Conservation (phyloP, 1,140 invertebrate species). For the Brachionus paranguensis region DNA sequence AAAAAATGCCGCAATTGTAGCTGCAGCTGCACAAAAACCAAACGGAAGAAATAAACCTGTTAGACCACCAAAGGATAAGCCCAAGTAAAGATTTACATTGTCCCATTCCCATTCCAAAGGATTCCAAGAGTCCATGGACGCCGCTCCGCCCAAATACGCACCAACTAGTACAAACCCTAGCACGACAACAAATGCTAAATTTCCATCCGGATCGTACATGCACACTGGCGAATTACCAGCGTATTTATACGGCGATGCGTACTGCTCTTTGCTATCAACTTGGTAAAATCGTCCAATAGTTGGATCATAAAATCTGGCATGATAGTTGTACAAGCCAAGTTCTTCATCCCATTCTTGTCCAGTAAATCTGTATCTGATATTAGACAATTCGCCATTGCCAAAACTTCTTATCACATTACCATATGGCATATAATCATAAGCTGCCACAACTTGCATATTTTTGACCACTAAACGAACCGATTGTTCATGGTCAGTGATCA, state of each 20-base stretch:
- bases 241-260: slow-evolving; percentile 6
- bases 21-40: not conserved
- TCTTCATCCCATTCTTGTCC: slow-evolving; percentile 30
- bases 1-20: not conserved
- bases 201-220: slow-evolving; percentile 7
- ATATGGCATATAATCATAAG: slow-evolving; percentile 28
- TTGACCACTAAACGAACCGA: not conserved
- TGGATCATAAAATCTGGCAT: slow-evolving; percentile 21
- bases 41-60: not conserved
- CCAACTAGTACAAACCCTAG: slow-evolving; percentile 1
- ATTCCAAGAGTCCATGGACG: not conserved
- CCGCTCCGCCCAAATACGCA: not conserved
- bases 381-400: not conserved
- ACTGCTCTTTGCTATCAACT: slow-evolving; percentile 8
- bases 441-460: not conserved
- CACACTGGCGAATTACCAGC: slow-evolving; percentile 3
- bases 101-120: slow-evolving; percentile 16
- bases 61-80: not conserved
- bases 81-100: not conserved
- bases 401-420: not conserved
- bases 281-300: not conserved
- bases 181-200: not conserved
- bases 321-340: not conserved
- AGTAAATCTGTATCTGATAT: not conserved
- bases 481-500: not conserved